Evolutionary conservation across 2,888 invertebrate species (phyloP).

Genomic region (Sesamia inferens): DNA sequence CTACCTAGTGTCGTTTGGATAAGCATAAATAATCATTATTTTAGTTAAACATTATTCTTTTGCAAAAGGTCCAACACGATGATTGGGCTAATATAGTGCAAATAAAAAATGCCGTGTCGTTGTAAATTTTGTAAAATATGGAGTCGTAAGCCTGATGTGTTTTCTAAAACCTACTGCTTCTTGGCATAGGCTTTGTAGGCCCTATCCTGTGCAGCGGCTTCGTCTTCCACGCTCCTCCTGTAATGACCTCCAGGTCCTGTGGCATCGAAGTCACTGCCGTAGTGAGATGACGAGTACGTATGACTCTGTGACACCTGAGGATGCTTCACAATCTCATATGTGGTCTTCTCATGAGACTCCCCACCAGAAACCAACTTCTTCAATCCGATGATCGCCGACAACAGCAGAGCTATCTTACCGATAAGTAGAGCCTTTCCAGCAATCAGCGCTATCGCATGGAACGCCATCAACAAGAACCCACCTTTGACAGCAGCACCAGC

Average conservation of each 20-base stretch:
- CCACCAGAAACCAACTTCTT: slow-evolving; percentile 93
- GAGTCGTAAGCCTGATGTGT: slow-evolving; percentile 80
- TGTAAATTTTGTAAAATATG: slow-evolving; percentile 77
- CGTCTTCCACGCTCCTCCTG: slow-evolving; percentile 90
- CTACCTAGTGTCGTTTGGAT: slow-evolving; percentile 61
- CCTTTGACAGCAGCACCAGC: slow-evolving; percentile 93
- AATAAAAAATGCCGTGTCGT: slow-evolving; percentile 75
- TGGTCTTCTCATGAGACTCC: slow-evolving; percentile 94
- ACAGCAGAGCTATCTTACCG: slow-evolving; percentile 95
- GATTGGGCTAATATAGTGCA: slow-evolving; percentile 62
- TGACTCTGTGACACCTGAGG: slow-evolving; percentile 95
- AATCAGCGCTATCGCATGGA: slow-evolving; percentile 93
- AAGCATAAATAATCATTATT: slow-evolving; percentile 54
- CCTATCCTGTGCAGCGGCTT: slow-evolving; percentile 91
- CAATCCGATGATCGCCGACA: slow-evolving; percentile 94
- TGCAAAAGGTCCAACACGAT: slow-evolving; percentile 71
- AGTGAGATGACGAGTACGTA: slow-evolving; percentile 93
- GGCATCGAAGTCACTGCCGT: slow-evolving; percentile 91
- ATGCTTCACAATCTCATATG: slow-evolving; percentile 96
- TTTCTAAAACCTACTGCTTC: slow-evolving; percentile 75
- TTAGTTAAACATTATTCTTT: slow-evolving; percentile 56
- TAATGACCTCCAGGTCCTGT: slow-evolving; percentile 91
- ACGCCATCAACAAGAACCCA: slow-evolving; percentile 93
- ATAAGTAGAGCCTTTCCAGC: slow-evolving; percentile 95
- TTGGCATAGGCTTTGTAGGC: slow-evolving; percentile 90